Evolutionary conservation across 1,140 invertebrate genomes (phyloP).

Genomic region (Drepana arcuata): DNA sequence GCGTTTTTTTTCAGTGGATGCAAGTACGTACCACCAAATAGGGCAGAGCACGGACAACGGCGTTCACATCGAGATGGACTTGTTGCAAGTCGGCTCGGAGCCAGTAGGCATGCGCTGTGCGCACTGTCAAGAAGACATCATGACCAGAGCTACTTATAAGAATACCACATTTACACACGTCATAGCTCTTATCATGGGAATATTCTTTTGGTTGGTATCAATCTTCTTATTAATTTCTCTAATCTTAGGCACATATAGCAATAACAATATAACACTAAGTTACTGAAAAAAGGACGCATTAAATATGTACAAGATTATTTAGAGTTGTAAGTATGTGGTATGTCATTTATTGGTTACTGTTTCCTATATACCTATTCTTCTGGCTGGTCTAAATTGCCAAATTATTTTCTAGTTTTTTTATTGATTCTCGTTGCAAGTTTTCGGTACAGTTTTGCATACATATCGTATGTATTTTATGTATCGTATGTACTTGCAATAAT

Average conservation of each 20-base stretch:
- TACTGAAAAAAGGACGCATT: no score
- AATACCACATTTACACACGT: conserved; percentile 43
- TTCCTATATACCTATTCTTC: no score
- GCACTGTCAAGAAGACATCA: conserved; percentile 55
- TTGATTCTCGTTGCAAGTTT: no score
- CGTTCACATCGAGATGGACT: conserved; percentile 53
- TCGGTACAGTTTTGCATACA: no score
- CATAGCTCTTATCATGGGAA: conserved; percentile 35
- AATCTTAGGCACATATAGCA: not conserved
- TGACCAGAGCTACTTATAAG: conserved; percentile 48
- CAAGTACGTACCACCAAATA: conserved; percentile 44
- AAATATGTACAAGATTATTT: no score
- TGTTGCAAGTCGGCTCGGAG: conserved; percentile 55
- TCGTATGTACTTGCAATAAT: no score
- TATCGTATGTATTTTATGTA: no score
- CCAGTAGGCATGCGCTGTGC: conserved; percentile 58
- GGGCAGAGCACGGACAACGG: conserved; percentile 30
- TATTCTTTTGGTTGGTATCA: conserved; percentile 52
- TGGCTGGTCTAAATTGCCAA: no score
- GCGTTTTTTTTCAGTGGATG: conserved; percentile 48
- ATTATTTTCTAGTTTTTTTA: no score
- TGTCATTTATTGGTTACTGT: no score
- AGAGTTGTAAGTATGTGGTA: no score
- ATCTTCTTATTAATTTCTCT: not conserved
- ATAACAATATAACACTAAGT: no score